Base-by-base conservation (phyloP, 2,113 vertebrate species). In the Laticauda colubrina region DNA sequence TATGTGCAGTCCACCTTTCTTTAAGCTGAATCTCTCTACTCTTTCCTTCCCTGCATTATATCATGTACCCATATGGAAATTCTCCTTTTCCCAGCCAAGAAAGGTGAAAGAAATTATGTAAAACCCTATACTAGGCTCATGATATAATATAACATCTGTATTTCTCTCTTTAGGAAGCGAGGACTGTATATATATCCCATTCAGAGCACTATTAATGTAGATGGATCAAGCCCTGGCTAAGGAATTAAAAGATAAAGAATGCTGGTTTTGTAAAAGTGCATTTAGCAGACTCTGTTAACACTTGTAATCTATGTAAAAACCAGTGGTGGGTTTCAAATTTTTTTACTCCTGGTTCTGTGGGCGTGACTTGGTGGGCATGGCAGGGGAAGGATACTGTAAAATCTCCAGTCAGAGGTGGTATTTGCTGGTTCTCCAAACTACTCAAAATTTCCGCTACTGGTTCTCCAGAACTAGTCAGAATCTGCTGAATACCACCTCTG, bases 221-320 rank as follows among this genome's bases (percentile, higher is more conserved):
- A 20, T 3, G 18, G 15, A 21, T 39, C 54, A 69, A 43, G 7
- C 29, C 24, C 24, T 64, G 55, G 2, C 9, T 26, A 26, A 29
- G 45, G 11, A 87, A 81, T 81, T 90, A 26, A 81, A 75, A 43
- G 5, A 48, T 21, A 20, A 43, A 11, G 56, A 45, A 21, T 43
- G 11, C 45, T 87, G 56, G n/a, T 85, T 90, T 29, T 54, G 29
- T 81, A 64, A 85, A 87, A 93, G 2, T 23, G 34, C 34, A 85
- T 69, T 48, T 48, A 55, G 39, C 39, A 54, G 23, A 29, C 15
- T 39, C 29, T 21, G 88, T 75, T 5, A 29, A 43, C 8, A 34
- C 45, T 57, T 91, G 45, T 85, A n/a, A 85, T 14, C 89, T n/a
- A 53, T 85, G 21, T 92, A 69, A 53, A 95, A 91, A 92, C 43